Evolutionary conservation across 2,888 invertebrate species (phyloP).

Genomic region (Ectemnius cavifrons): DNA sequence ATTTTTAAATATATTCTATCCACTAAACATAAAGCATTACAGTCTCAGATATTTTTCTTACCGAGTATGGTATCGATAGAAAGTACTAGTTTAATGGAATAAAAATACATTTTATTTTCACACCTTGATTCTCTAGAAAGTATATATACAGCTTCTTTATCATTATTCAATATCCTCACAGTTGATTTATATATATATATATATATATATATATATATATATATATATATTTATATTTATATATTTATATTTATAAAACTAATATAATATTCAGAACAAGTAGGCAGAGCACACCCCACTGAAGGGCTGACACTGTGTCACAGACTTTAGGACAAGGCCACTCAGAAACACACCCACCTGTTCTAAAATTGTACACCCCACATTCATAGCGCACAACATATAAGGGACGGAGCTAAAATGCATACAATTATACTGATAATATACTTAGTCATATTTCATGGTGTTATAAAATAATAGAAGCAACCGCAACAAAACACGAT

Average conservation of each 20-base stretch:
- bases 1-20: constrained; percentile 35
- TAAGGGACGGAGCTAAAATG: constrained; percentile 75
- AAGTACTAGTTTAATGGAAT: constrained; percentile 67
- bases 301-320: constrained; percentile 67
- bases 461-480: constrained; percentile 37
- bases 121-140: constrained; percentile 77
- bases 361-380: constrained; percentile 55
- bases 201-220: too few species aligned
- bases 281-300: constrained; percentile 69
- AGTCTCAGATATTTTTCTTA: background rate
- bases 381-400: constrained; percentile 60
- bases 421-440: constrained; percentile 64
- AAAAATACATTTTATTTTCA: constrained; percentile 79
- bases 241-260: constrained; percentile 71
- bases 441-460: constrained; percentile 49
- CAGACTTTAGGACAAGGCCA: constrained; percentile 73
- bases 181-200: constrained; percentile 59
- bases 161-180: constrained; percentile 70
- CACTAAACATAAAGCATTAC: constrained; percentile 3
- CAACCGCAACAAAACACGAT: constrained; percentile 36
- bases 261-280: constrained; percentile 72
- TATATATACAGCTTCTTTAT: constrained; percentile 77
- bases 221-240: constrained; percentile 56
- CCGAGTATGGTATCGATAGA: background rate
- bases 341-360: constrained; percentile 68